These are phyloP conservation scores for Benthosema pterotum DNA, from an alignment of 2,797 vertebrate species.

Conservation along the genomic window DNA sequence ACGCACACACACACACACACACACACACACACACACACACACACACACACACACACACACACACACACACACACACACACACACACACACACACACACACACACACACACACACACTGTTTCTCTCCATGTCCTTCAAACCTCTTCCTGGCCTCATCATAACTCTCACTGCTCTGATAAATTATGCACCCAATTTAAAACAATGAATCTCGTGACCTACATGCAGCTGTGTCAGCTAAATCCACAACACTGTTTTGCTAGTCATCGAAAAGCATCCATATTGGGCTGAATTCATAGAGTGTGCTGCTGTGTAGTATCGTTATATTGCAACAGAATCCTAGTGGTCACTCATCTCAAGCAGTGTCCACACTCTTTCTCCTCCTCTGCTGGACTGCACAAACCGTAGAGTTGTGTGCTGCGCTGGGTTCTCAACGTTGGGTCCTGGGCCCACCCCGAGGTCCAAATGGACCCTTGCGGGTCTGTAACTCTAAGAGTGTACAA, in stretches of 20 bases:
- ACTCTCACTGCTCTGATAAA: conserved; percentile 18
- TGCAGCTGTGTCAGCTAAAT: conserved; percentile 34
- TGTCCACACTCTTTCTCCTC: conserved; percentile 66
- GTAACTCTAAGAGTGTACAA: too few relatives aligned
- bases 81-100: too few relatives aligned
- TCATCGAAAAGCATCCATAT: conserved; percentile 32
- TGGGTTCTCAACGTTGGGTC: too few relatives aligned
- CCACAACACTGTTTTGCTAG: conserved; percentile 18
- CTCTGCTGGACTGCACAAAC: conserved; percentile 74
- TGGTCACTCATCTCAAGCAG: conserved; percentile 38
- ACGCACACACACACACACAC: too few relatives aligned
- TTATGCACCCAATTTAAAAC: conserved; percentile 36
- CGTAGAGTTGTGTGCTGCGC: not conserved
- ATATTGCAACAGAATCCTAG: conserved; percentile 4
- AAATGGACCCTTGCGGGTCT: too few relatives aligned
- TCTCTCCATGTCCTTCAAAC: conserved; percentile 2
- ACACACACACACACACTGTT: not conserved
- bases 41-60: too few relatives aligned
- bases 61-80: too few relatives aligned
- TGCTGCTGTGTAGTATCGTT: conserved; percentile 9
- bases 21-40: too few relatives aligned
- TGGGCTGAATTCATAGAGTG: conserved; percentile 29
- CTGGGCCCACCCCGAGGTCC: too few relatives aligned
- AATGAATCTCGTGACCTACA: conserved; percentile 27
- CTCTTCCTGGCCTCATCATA: conserved; percentile 18